Percentiles rank a stretch among this genome's conserved stretches.
These are phyloP conservation scores for Gnathonemus echidnorhynchus DNA, from an alignment of 2,113 vertebrate species.

Conservation along the genomic window DNA sequence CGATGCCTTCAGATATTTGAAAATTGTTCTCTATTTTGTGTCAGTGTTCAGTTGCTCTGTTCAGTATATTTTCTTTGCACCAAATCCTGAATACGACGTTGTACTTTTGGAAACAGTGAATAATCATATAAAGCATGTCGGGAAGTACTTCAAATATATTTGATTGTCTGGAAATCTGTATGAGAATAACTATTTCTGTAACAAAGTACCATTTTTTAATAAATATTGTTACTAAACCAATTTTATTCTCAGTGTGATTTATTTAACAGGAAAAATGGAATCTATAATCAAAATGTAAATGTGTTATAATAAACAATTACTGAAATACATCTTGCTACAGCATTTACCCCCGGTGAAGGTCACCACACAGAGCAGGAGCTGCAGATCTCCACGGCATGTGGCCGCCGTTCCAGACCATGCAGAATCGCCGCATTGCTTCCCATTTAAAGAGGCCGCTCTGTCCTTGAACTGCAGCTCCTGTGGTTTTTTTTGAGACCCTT, in stretches of 20 bases:
- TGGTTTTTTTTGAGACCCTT: neutral
- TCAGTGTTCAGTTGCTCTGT: constrained; percentile 75
- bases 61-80: constrained; percentile 68
- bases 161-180: constrained; percentile 64
- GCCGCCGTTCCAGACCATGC: neutral
- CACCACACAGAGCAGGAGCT: neutral
- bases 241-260: neutral
- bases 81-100: constrained; percentile 65
- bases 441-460: neutral
- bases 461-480: neutral
- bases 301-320: neutral
- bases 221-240: constrained; percentile 64
- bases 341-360: neutral
- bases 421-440: neutral
- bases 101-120: constrained; percentile 69
- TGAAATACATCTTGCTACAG: neutral
- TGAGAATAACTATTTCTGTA: constrained; percentile 72
- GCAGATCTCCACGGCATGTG: neutral
- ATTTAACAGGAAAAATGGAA: neutral
- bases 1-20: constrained; percentile 78
- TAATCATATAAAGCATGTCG: constrained; percentile 81
- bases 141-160: constrained; percentile 45
- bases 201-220: constrained; percentile 62
- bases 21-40: constrained; percentile 69
- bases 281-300: neutral